Evolutionary conservation across 2,888 invertebrate genomes (phyloP), one percentile per base, ranked within the genome.

Genomic region (Oscheius sp.): DNA sequence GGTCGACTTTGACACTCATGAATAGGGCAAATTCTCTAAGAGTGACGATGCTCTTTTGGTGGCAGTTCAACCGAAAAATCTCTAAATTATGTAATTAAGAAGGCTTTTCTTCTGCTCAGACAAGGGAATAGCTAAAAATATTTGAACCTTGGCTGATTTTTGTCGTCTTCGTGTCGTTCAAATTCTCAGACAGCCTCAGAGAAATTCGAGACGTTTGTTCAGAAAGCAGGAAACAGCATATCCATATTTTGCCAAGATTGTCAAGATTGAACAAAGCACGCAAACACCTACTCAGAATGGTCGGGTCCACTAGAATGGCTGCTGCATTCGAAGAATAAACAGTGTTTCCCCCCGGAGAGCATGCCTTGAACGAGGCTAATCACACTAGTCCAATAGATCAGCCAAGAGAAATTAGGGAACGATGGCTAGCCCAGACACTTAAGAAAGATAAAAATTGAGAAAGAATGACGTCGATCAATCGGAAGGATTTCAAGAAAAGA

Each of bases 281-380:
- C 37, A 12, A 42, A 15, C 15, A 20, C 20, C 20, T 10, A 8
- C 48, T 48, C 48, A 17, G 25, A 20, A 25, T 17, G 23, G 5
- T 20, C 20, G 15, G 48, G 48, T 17, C 42, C 15, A 48, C 48
- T 12, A 27, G 29, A 52, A 29, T 27, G 4, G 15, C 5, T 8
- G 52, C 29, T 6, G 42, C 12, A 17, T 10, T 6, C 12, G 15
- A 17, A 17, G 20, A n/a, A n/a, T n/a, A n/a, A n/a, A n/a, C n/a
- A n/a, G n/a, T n/a, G n/a, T n/a, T n/a, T n/a, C n/a, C n/a, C n/a
- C n/a, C n/a, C n/a, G n/a, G n/a, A n/a, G n/a, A n/a, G n/a, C n/a
- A n/a, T n/a, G n/a, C n/a, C n/a, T n/a, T n/a, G n/a, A 55, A 55
- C 37, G 55, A 55, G 37, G 37, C 55, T 55, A 55, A 55, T 55